Evolutionary conservation across 2,797 vertebrate species (phyloP).

Genomic region (Cryptoprocta ferox): DNA sequence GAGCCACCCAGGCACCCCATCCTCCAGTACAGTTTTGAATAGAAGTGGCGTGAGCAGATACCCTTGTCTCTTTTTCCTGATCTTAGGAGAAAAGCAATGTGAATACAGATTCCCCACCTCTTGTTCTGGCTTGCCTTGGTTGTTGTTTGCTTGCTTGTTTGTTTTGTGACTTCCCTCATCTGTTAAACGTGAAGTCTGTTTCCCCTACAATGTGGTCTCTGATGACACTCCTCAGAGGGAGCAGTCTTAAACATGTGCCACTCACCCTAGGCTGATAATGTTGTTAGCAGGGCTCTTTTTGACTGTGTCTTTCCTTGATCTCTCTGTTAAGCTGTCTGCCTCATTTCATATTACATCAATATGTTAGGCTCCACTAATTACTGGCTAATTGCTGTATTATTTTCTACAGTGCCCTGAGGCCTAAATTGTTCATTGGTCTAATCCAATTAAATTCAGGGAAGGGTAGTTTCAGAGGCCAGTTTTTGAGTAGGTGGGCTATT

Average conservation of each 20-base stretch:
- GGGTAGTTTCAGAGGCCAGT: neutral
- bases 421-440: neutral
- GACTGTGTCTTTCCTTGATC: neutral
- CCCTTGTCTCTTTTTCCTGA: neutral
- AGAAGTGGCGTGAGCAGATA: neutral
- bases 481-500: neutral
- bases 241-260: neutral
- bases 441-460: slow-evolving; percentile 25
- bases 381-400: neutral
- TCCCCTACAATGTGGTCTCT: neutral
- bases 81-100: neutral
- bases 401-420: neutral
- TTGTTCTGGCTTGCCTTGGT: neutral
- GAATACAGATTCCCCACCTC: neutral
- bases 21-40: neutral
- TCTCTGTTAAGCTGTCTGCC: neutral
- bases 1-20: no score
- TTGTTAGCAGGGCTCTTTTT: neutral
- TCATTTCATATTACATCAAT: neutral
- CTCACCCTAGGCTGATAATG: neutral
- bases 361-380: neutral
- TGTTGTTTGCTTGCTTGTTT: neutral
- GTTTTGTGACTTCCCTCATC: neutral
- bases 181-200: neutral
- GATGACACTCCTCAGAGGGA: neutral